These are phyloP conservation scores for Bicyclus anynana DNA, from an alignment of 1,140 invertebrate genomes.

Conservation along the genomic window DNA sequence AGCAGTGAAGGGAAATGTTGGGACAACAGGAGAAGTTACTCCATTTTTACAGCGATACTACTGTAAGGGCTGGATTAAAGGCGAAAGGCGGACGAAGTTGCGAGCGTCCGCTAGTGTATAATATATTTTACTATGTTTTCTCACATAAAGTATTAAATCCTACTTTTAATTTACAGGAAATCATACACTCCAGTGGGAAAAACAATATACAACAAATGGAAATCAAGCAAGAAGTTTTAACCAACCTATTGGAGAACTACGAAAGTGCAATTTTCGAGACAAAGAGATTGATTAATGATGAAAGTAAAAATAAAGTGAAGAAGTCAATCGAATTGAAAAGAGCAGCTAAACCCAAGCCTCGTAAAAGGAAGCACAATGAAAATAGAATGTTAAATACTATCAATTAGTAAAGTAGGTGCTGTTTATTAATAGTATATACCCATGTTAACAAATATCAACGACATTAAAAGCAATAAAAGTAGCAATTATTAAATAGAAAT, in stretches of 20 bases:
- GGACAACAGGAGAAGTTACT: too few species aligned
- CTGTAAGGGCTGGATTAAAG: too few species aligned
- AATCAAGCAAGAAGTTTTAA: constrained; percentile 60
- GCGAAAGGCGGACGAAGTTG: too few species aligned
- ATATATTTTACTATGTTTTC: too few species aligned
- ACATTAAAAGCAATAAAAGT: too few species aligned
- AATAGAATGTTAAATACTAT: background rate
- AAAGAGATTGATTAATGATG: constrained; percentile 59
- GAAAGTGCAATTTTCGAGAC: constrained; percentile 69
- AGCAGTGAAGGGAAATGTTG: too few species aligned
- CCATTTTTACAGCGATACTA: too few species aligned
- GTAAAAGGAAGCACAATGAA: constrained; percentile 47
- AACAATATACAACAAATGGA: constrained; percentile 55
- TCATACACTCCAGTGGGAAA: constrained; percentile 58
- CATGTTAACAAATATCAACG: background rate
- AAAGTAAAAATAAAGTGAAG: constrained; percentile 60
- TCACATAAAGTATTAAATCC: too few species aligned
- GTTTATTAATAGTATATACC: too few species aligned
- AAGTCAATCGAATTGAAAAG: constrained; percentile 70
- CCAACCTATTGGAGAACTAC: constrained; percentile 64
- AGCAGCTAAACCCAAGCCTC: constrained; percentile 45
- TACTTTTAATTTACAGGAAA: constrained; percentile 44
- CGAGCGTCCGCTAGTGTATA: too few species aligned
- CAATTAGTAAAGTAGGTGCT: too few species aligned
- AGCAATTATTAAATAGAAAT: too few species aligned